Conservation (phyloP, 2,113 vertebrate species). For the Gavia stellata region DNA sequence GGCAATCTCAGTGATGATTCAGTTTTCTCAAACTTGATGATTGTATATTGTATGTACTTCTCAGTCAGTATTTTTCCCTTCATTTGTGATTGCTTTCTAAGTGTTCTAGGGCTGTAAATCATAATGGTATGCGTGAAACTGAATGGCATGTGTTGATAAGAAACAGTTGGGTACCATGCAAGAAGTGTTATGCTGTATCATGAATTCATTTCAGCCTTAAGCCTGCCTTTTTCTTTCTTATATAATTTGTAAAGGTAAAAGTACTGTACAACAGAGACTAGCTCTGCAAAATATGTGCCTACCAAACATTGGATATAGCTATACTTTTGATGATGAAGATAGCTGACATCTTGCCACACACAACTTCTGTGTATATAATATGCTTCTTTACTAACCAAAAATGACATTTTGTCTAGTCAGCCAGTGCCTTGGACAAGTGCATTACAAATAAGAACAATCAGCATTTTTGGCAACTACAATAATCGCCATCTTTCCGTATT, state of each 20-base stretch:
- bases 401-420: neutral
- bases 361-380: neutral
- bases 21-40: neutral
- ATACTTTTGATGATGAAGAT: neutral
- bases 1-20: neutral
- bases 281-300: neutral
- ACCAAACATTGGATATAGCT: neutral
- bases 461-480: neutral
- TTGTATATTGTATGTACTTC: neutral
- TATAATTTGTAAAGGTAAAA: neutral
- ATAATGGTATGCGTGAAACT: neutral
- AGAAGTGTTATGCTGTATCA: neutral
- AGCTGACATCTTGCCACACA: neutral
- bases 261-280: neutral
- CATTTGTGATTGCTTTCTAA: neutral
- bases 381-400: neutral
- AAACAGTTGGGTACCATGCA: neutral
- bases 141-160: neutral
- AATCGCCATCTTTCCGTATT: neutral
- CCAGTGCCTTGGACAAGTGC: neutral
- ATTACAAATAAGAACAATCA: neutral
- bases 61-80: neutral
- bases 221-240: neutral
- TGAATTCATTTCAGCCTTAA: neutral
- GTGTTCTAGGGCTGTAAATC: neutral